Conservation (phyloP, 2,888 invertebrate genomes). For the Anorthoa munda region DNA sequence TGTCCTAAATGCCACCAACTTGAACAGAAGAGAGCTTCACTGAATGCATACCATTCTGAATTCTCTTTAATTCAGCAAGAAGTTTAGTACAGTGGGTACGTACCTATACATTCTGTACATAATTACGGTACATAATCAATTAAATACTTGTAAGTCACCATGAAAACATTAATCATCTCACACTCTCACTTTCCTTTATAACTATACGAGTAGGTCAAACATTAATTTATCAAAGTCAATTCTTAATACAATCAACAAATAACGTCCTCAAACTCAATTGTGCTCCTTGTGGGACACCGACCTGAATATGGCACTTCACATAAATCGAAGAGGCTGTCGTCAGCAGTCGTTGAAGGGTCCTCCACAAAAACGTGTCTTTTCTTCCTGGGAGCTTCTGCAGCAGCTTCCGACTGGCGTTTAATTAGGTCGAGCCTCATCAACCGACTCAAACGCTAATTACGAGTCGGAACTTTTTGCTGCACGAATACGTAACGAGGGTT, state of each 20-base stretch:
- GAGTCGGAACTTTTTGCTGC: slow-evolving; percentile 19
- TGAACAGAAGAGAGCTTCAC: too few species aligned
- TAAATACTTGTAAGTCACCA: too few species aligned
- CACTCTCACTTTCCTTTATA: background rate
- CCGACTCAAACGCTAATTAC: slow-evolving; percentile 53
- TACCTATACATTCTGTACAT: too few species aligned
- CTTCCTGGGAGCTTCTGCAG: slow-evolving; percentile 49
- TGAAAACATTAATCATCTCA: background rate
- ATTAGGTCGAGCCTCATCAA: slow-evolving; percentile 71
- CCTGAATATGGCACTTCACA: slow-evolving; percentile 27
- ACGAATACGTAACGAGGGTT: slow-evolving; percentile 25
- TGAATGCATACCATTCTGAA: too few species aligned
- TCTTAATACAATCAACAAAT: background rate
- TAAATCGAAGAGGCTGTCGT: slow-evolving; percentile 46
- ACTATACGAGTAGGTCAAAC: background rate
- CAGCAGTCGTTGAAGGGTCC: slow-evolving; percentile 57
- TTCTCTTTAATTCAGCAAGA: too few species aligned
- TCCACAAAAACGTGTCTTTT: slow-evolving; percentile 56
- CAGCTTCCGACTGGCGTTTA: slow-evolving; percentile 47
- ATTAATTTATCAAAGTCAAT: background rate
- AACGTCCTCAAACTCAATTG: slow-evolving; percentile 5
- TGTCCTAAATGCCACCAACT: too few species aligned
- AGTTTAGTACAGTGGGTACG: too few species aligned
- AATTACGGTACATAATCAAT: too few species aligned
- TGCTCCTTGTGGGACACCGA: slow-evolving; percentile 20